Evolutionary conservation across 2,113 vertebrate genomes (phyloP), one percentile per base, ranked within the genome.

Genomic region (Pavo muticus): DNA sequence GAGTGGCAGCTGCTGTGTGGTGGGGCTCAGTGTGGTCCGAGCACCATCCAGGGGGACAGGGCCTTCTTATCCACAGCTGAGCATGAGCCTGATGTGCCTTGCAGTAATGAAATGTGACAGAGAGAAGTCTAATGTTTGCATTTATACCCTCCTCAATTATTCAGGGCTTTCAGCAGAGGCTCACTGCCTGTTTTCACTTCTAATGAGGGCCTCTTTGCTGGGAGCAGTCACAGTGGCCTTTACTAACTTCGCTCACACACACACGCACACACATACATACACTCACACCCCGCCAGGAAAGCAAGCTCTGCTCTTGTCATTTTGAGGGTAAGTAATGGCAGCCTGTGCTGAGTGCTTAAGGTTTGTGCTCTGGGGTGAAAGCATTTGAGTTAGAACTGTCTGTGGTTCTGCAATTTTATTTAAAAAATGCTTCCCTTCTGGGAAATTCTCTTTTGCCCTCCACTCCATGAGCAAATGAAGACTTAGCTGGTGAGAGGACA

Each of bases 91-190:
- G 67, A 89, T 0, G 1, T 27, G 42, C 47, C 64, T 89, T 50
- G 54, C 50, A 74, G 65, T 93, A 74, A 93, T 76, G 68, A 73
- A 89, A 74, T 52, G 67, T 83, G 93, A 64, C 87, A 76, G 82
- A 56, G 75, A 65, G 48, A 75, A 88, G 37, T 75, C 47, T 86
- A 35, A 81, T 84, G 88, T 91, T 96, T 94, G 90, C 72, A 44
- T 90, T 94, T 90, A 29, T 64, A 65, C 69, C 80, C 56, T 94
- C 64, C 82, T 95, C 90, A 95, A 52, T 96, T 96, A 95, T 94
- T 96, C 57, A 83, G 83, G 52, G 91, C 82, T 93, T 94, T 95
- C 91, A 88, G 84, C 76, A 83, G 71, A 77, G 82, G 47, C 69
- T 84, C 2, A 0, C 40, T 73, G 85, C 65, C 87, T 86, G 39